Evolutionary conservation across 1,140 invertebrate species (phyloP).

Genomic region (Calosoma granatense): DNA sequence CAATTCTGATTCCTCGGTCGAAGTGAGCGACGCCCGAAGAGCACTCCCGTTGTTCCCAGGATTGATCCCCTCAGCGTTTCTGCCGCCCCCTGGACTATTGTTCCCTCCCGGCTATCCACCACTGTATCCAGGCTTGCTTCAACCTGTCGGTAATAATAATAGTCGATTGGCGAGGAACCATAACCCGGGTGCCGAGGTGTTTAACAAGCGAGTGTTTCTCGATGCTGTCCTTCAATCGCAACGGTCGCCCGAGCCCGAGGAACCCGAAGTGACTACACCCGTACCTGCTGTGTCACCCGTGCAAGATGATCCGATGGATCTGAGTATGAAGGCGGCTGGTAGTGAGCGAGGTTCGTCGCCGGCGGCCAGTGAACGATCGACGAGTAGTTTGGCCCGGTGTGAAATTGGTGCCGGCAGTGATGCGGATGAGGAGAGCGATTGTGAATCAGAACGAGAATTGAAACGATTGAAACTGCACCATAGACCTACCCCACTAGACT

Average conservation of each 20-base stretch:
- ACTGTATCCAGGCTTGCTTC: constrained; percentile 48
- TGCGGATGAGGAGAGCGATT: constrained; percentile 45
- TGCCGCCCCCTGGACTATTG: constrained; percentile 53
- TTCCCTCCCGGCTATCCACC: constrained; percentile 52
- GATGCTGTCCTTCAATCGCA: constrained; percentile 62
- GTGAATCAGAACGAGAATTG: constrained; percentile 38
- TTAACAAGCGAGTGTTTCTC: constrained; percentile 57
- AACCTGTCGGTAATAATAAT: constrained; percentile 45
- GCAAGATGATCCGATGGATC: constrained; percentile 65
- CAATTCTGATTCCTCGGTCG: constrained; percentile 60
- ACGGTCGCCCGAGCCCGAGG: constrained; percentile 36
- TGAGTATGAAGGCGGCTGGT: constrained; percentile 52
- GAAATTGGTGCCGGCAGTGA: constrained; percentile 42
- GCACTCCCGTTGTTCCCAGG: constrained; percentile 47
- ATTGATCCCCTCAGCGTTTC: constrained; percentile 45
- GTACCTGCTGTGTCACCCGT: constrained; percentile 29
- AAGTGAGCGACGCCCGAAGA: constrained; percentile 49
- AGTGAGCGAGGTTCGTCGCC: constrained; percentile 39
- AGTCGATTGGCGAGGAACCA: constrained; percentile 41
- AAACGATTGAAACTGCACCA: constrained; percentile 41
- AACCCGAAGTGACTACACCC: constrained; percentile 26
- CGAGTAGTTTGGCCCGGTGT: constrained; percentile 37
- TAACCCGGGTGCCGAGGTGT: constrained; percentile 40
- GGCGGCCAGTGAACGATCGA: constrained; percentile 39
- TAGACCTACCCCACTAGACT: constrained; percentile 52